Evolutionary conservation across 2,113 vertebrate species (phyloP).

Genomic region (Ochotona curzoniae): DNA sequence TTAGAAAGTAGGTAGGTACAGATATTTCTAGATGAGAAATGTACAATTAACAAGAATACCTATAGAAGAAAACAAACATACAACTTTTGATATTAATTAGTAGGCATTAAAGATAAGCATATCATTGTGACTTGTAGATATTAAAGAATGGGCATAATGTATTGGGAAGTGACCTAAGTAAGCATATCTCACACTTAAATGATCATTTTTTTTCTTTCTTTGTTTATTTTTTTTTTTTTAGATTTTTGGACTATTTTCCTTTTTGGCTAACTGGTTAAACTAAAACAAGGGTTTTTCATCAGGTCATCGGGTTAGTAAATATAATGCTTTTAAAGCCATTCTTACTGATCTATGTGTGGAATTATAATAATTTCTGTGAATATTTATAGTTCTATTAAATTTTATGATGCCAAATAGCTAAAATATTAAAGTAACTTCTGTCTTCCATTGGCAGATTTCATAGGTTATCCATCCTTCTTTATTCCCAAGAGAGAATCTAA

Average conservation of each 20-base stretch:
- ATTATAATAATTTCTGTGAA: not conserved
- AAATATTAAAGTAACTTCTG: not conserved
- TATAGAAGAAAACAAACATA: not conserved
- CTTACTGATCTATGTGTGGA: not conserved
- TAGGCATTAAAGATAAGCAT: not conserved
- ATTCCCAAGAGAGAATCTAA: not conserved
- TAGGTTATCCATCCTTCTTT: not conserved
- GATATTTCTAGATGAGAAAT: not conserved
- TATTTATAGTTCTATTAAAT: conserved; percentile 27
- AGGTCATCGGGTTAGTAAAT: conserved; percentile 40
- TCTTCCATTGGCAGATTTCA: not conserved
- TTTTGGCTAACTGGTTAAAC: not conserved
- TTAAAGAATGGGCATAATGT: not conserved
- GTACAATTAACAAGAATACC: not conserved
- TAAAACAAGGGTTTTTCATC: not conserved
- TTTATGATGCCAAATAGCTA: conserved; percentile 26
- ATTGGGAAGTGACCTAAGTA: not conserved
- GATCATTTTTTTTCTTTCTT: not conserved
- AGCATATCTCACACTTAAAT: not conserved
- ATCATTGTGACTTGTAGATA: not conserved
- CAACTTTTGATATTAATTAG: not conserved
- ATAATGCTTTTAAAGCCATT: conserved; percentile 46
- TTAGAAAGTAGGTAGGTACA: not conserved
- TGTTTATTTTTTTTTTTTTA: not conserved
- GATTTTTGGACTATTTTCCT: conserved; percentile 18